Evolutionary conservation across 2,113 vertebrate genomes (phyloP).

Genomic region (Oenanthe oenanthe): DNA sequence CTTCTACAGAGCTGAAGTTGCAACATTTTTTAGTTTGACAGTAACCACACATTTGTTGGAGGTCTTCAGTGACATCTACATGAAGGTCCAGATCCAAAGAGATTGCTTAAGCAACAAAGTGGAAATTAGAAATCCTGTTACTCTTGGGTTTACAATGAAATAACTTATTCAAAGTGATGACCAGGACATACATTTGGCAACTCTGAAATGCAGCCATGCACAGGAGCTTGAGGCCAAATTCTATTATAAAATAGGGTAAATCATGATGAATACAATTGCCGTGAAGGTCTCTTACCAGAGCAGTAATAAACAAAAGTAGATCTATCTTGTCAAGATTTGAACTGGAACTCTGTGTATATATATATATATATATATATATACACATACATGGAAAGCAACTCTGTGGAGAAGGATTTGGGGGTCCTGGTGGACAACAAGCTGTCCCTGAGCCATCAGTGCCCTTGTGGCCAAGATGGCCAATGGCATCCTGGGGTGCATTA

Average conservation of each 20-base stretch:
- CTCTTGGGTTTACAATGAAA: not conserved
- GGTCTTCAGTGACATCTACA: not conserved
- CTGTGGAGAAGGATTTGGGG: not conserved
- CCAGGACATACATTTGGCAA: not conserved
- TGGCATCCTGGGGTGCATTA: too few relatives aligned
- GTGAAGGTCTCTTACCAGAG: not conserved
- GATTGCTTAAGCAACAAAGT: not conserved
- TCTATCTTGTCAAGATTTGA: not conserved
- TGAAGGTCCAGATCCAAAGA: not conserved
- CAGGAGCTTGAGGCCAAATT: not conserved
- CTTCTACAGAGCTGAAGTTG: not conserved
- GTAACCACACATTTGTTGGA: not conserved
- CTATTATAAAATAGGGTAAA: not conserved
- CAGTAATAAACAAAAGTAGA: not conserved
- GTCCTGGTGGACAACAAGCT: not conserved
- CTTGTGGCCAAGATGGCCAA: not conserved
- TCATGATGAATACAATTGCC: not conserved
- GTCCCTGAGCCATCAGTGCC: not conserved
- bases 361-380: too few relatives aligned
- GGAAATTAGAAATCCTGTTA: not conserved
- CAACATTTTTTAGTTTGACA: not conserved
- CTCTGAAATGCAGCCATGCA: not conserved
- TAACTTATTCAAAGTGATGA: not conserved
- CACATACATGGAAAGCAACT: not conserved
- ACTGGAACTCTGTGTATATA: not conserved